Percentiles rank a stretch among this genome's conserved stretches.
phyloP scores from a whole-genome alignment of 2,888 invertebrate genomes.

The Lepetodrilus schrolli region DNA sequence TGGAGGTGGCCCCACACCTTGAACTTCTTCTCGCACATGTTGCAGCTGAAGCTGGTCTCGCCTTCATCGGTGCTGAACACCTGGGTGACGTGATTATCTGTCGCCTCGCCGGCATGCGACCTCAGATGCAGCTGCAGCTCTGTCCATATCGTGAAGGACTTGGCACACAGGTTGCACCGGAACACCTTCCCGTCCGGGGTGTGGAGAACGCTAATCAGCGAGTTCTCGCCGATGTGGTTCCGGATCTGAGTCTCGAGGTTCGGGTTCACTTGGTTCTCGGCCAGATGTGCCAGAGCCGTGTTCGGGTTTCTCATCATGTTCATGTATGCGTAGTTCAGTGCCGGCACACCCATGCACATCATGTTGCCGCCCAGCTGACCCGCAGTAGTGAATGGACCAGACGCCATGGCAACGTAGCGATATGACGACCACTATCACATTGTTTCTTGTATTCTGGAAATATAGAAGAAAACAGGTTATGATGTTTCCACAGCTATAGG shows the following conservation, averaged over 20 bases:
- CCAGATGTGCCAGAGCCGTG: not conserved
- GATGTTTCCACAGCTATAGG: too few relatives aligned
- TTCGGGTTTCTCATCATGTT: slow-evolving; percentile 20
- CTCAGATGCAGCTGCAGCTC: not conserved
- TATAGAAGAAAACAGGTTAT: too few relatives aligned
- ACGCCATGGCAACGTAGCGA: not conserved
- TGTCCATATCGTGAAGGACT: not conserved
- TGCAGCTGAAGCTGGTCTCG: slow-evolving; percentile 13
- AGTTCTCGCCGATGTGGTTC: slow-evolving; percentile 20
- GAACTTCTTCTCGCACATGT: slow-evolving; percentile 18
- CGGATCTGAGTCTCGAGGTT: slow-evolving; percentile 13
- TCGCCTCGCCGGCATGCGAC: not conserved
- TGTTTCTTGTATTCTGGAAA: too few relatives aligned
- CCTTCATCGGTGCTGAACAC: slow-evolving; percentile 15
- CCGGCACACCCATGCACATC: slow-evolving; percentile 23
- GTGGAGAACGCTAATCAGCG: slow-evolving; percentile 1
- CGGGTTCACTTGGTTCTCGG: slow-evolving; percentile 4
- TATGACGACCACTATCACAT: too few relatives aligned
- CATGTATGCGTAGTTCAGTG: slow-evolving; percentile 18
- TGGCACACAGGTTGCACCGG: slow-evolving; percentile 17
- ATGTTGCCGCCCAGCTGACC: slow-evolving; percentile 19
- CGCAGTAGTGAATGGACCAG: slow-evolving; percentile 4
- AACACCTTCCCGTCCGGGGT: slow-evolving; percentile 1
- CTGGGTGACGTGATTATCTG: not conserved
- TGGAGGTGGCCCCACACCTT: slow-evolving; percentile 18